A percentile compares a stretch with the other conserved stretches of the same genome.
phyloP scores from a whole-genome alignment of 2,113 vertebrate genomes.

The Melanerpes formicivorus region DNA sequence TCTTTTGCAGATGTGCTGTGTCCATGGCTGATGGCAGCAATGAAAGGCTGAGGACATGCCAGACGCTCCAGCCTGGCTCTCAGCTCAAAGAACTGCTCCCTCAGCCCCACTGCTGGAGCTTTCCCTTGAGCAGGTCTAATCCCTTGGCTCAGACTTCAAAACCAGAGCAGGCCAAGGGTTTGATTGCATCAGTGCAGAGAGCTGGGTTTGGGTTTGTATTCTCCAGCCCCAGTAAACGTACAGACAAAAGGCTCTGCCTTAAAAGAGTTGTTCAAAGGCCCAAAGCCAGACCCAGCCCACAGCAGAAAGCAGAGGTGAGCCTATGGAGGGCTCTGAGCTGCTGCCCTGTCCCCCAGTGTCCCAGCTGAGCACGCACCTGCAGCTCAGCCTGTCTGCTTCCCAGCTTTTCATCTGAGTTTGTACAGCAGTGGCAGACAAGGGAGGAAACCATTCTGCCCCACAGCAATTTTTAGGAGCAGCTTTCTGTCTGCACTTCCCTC shows the following conservation, averaged over 20 bases:
- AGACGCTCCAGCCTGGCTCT: not conserved
- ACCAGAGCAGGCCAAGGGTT: not conserved
- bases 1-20: not conserved
- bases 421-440: not conserved
- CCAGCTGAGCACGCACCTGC: not conserved
- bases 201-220: not conserved
- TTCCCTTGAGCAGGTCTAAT: not conserved
- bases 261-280: not conserved
- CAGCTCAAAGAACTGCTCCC: not conserved
- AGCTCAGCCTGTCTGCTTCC: not conserved
- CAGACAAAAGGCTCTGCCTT: not conserved
- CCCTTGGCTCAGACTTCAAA: not conserved
- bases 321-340: not conserved
- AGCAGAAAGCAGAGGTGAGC: not conserved
- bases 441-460: not conserved
- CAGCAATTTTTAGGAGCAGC: not conserved
- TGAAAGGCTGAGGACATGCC: not conserved
- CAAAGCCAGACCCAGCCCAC: not conserved
- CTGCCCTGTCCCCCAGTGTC: not conserved
- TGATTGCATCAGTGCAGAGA: not conserved
- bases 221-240: fast-evolving
- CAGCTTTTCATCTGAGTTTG: not conserved
- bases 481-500: not conserved
- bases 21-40: not conserved
- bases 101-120: not conserved